These are phyloP conservation scores for Phrynosoma blainvillii DNA, from an alignment of 2,113 vertebrate genomes.

Conservation along the genomic window DNA sequence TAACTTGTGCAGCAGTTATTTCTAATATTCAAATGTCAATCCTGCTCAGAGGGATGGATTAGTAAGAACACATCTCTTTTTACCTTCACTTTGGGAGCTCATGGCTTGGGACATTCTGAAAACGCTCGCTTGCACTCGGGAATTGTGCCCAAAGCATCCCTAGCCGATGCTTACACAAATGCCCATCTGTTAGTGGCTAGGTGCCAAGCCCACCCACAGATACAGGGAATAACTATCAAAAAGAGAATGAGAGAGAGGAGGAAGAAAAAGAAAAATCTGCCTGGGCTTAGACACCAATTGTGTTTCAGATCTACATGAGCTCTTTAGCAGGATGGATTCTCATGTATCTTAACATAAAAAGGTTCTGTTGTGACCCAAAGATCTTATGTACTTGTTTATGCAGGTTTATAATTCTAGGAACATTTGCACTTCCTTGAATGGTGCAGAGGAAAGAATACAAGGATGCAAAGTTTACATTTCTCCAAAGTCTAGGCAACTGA, in stretches of 20 bases:
- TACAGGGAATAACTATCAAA: slow-evolving; percentile 41
- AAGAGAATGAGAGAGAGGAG: background rate
- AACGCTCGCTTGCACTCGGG: slow-evolving; percentile 49
- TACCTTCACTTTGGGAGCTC: slow-evolving; percentile 54
- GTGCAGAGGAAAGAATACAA: slow-evolving; percentile 12
- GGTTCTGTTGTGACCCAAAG: background rate
- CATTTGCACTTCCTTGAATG: background rate
- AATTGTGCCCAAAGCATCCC: slow-evolving; percentile 41
- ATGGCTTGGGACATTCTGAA: slow-evolving; percentile 56
- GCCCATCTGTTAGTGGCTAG: slow-evolving; percentile 56
- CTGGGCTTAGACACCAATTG: slow-evolving; percentile 21
- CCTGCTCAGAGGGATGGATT: slow-evolving; percentile 50
- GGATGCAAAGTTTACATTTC: background rate
- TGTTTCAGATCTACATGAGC: background rate
- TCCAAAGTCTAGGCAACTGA: background rate
- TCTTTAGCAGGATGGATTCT: background rate
- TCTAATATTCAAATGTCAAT: slow-evolving; percentile 47
- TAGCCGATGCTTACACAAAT: slow-evolving; percentile 61
- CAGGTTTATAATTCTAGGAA: background rate
- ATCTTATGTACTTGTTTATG: background rate
- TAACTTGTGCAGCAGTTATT: slow-evolving; percentile 19
- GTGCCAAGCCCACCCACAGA: slow-evolving; percentile 42
- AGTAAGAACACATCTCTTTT: slow-evolving; percentile 57
- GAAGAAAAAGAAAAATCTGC: slow-evolving; percentile 10
- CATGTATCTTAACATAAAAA: background rate